Percentiles rank a stretch among this genome's conserved stretches.
These are phyloP conservation scores for Lycocerus yunnanus DNA, from an alignment of 2,888 invertebrate species.

Conservation along the genomic window DNA sequence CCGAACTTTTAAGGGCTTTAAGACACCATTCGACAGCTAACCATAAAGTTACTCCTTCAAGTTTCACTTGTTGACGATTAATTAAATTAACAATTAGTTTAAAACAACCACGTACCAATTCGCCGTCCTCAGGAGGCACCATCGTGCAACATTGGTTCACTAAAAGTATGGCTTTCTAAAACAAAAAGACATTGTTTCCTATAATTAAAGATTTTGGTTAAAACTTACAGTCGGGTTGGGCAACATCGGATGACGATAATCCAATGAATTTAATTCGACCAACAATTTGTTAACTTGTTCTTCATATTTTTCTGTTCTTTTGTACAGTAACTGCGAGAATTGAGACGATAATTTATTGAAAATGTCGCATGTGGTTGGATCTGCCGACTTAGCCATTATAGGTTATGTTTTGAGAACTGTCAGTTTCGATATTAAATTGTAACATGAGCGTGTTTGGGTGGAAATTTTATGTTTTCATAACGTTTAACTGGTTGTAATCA, in stretches of 20 bases:
- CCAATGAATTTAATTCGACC: constrained; percentile 66
- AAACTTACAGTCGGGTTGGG: constrained; percentile 47
- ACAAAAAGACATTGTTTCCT: constrained; percentile 22
- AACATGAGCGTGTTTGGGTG: neutral
- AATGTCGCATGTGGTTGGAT: constrained; percentile 36
- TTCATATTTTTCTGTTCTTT: constrained; percentile 54
- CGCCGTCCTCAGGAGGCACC: constrained; percentile 58
- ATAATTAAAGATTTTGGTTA: constrained; percentile 4
- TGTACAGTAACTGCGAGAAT: constrained; percentile 48
- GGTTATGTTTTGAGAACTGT: neutral
- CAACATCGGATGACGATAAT: constrained; percentile 57
- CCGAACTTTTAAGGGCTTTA: constrained; percentile 45
- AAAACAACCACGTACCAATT: constrained; percentile 63
- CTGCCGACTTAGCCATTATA: constrained; percentile 28
- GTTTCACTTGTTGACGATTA: constrained; percentile 59
- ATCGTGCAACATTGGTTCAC: constrained; percentile 51
- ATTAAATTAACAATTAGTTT: constrained; percentile 62
- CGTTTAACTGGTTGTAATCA: neutral
- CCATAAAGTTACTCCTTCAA: constrained; percentile 51
- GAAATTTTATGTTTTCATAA: neutral
- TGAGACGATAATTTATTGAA: constrained; percentile 48
- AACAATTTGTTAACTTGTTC: constrained; percentile 60
- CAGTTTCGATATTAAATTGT: neutral
- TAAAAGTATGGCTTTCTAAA: constrained; percentile 52
- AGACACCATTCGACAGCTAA: constrained; percentile 52